Evolutionary conservation across 1,140 invertebrate species (phyloP).

Genomic region (Proales similis): DNA sequence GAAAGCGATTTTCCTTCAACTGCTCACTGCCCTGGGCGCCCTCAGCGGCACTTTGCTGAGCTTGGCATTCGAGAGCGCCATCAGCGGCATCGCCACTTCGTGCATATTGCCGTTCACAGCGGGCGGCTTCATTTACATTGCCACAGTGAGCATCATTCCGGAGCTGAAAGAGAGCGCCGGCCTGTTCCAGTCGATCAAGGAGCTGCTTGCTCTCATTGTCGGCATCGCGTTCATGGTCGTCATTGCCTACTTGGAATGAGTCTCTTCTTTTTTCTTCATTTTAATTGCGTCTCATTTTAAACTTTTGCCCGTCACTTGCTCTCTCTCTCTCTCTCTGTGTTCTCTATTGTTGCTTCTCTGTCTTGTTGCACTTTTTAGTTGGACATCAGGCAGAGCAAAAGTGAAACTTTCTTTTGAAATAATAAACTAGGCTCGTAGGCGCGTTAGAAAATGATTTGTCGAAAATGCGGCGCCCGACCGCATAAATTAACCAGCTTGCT

Average conservation of each 20-base stretch:
- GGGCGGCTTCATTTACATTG: conserved; percentile 95
- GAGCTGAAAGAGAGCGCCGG: conserved; percentile 63
- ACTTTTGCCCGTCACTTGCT: too few relatives aligned
- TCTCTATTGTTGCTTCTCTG: too few relatives aligned
- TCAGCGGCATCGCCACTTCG: conserved; percentile 63
- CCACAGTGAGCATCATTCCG: conserved; percentile 89
- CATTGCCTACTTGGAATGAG: conserved; percentile 24
- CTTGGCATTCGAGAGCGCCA: conserved; percentile 43
- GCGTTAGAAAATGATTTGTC: too few relatives aligned
- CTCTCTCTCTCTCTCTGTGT: too few relatives aligned
- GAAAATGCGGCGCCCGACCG: too few relatives aligned
- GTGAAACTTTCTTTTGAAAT: too few relatives aligned
- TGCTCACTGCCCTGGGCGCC: conserved; percentile 86
- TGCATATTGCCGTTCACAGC: conserved; percentile 92
- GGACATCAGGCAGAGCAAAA: too few relatives aligned
- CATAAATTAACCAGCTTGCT: too few relatives aligned
- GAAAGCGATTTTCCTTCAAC: conserved; percentile 83
- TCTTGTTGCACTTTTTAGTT: too few relatives aligned
- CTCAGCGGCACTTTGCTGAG: conserved; percentile 76
- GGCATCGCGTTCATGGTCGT: conserved; percentile 35
- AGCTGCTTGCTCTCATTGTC: conserved; percentile 30
- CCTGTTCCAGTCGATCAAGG: conserved; percentile 16
- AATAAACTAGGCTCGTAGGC: too few relatives aligned
- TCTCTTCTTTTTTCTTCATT: neutral
- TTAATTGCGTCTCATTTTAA: too few relatives aligned